A percentile compares a stretch with the other conserved stretches of the same genome.
Evolutionary conservation across 2,888 invertebrate genomes (phyloP).

Genomic region (Scrobipalpa atriplicella): DNA sequence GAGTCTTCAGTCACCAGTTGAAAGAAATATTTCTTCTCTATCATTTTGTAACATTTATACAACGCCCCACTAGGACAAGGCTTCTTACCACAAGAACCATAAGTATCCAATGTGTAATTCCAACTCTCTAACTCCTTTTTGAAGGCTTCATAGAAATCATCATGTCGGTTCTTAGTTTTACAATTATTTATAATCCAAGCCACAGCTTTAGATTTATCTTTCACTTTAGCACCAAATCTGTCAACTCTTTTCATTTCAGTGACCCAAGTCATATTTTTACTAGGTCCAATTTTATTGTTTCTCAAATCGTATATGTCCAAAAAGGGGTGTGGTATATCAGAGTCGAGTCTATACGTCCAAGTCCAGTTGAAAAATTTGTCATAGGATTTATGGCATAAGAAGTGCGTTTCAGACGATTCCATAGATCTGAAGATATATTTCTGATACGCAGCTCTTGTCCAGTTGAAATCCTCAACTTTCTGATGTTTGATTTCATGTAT

Average conservation of each 20-base stretch:
- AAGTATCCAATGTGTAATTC: constrained; percentile 61
- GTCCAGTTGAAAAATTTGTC: constrained; percentile 74
- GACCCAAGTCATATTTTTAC: constrained; percentile 51
- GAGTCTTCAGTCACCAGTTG: constrained; percentile 66
- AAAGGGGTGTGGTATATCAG: constrained; percentile 65
- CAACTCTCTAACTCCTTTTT: constrained; percentile 56
- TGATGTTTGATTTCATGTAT: constrained; percentile 50
- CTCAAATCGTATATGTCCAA: constrained; percentile 52
- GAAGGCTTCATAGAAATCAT: constrained; percentile 56
- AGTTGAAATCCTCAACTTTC: constrained; percentile 43
- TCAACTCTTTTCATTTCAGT: constrained; percentile 48
- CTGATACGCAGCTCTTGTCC: constrained; percentile 56
- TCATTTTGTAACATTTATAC: constrained; percentile 55
- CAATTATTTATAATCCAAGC: constrained; percentile 65
- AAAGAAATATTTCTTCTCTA: constrained; percentile 65
- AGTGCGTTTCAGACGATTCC: constrained; percentile 57
- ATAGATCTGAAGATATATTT: constrained; percentile 65
- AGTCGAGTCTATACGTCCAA: constrained; percentile 71
- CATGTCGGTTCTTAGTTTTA: constrained; percentile 52
- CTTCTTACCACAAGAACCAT: constrained; percentile 58
- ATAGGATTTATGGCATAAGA: constrained; percentile 57
- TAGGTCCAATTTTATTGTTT: constrained; percentile 59
- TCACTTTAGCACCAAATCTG: constrained; percentile 39
- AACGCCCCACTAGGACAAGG: constrained; percentile 54
- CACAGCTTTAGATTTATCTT: constrained; percentile 57